A percentile compares a stretch with the other conserved stretches of the same genome.
Evolutionary conservation across 2,797 vertebrate species (phyloP).

Genomic region (Rhabdomys pumilio): DNA sequence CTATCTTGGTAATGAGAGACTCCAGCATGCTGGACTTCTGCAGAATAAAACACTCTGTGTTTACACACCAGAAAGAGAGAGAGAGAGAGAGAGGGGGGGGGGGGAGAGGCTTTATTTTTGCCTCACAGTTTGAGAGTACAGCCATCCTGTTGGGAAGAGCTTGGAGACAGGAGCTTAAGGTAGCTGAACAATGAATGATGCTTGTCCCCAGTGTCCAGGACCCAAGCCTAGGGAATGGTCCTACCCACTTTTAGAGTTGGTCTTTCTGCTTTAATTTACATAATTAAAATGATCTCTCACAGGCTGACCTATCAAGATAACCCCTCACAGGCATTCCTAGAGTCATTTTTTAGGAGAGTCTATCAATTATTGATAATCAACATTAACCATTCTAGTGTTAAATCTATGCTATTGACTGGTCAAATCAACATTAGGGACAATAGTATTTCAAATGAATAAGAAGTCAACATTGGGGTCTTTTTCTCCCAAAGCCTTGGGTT

Average conservation of each 20-base stretch:
- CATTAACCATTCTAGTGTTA: not conserved
- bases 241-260: not conserved
- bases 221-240: not conserved
- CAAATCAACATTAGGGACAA: not conserved
- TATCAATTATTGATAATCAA: not conserved
- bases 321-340: not conserved
- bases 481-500: not conserved
- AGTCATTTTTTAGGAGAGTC: not conserved
- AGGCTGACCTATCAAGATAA: not conserved
- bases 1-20: no score
- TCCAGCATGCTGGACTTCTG: no score
- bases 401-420: not conserved
- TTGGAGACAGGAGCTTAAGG: not conserved
- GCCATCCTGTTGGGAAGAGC: not conserved
- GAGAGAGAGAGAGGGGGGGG: no score
- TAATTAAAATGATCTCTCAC: not conserved
- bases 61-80: no score
- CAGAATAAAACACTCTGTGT: no score
- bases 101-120: not conserved
- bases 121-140: not conserved
- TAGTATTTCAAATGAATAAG: constrained; percentile 40
- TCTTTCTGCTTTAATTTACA: not conserved
- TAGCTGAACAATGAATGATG: not conserved
- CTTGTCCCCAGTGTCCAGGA: not conserved
- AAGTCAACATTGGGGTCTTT: constrained; percentile 25